Percentiles rank a stretch among this genome's conserved stretches.
Evolutionary conservation across 1,140 invertebrate species (phyloP).

Genomic region (Pogonus chalceus): DNA sequence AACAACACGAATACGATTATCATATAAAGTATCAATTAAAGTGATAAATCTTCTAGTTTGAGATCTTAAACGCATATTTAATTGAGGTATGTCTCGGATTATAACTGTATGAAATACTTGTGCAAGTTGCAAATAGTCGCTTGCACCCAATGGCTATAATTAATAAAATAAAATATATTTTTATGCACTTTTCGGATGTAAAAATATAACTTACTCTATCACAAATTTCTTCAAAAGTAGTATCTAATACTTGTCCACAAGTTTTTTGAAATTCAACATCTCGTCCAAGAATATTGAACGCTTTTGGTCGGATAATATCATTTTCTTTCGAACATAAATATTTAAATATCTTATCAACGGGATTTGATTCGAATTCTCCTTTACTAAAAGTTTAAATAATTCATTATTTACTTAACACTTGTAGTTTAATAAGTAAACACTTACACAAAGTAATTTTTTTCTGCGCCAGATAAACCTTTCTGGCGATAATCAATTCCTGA

Average conservation of each 20-base stretch:
- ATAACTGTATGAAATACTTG: conserved; percentile 93
- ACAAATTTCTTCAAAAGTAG: conserved; percentile 85
- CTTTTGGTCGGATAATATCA: conserved; percentile 73
- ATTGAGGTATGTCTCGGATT: conserved; percentile 77
- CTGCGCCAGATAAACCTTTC: conserved; percentile 45
- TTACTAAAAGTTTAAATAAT: background rate
- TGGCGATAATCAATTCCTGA: conserved; percentile 91
- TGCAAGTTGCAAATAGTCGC: conserved; percentile 86
- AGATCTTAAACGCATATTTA: conserved; percentile 67
- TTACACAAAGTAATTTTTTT: conserved; percentile 70
- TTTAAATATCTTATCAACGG: conserved; percentile 82
- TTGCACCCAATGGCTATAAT: conserved; percentile 76
- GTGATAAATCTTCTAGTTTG: conserved; percentile 92
- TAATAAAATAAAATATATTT: conserved; percentile 9
- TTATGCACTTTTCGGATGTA: background rate
- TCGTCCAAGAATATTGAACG: conserved; percentile 75
- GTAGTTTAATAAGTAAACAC: conserved; percentile 23
- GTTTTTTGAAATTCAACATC: conserved; percentile 82
- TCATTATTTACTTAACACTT: conserved; percentile 17
- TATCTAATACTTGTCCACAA: conserved; percentile 86
- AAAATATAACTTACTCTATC: conserved; percentile 53
- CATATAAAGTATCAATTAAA: conserved; percentile 94
- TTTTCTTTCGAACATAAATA: conserved; percentile 80
- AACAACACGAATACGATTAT: conserved; percentile 70
- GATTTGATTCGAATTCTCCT: conserved; percentile 35